Percentiles rank a stretch among this genome's conserved stretches.
phyloP scores from a whole-genome alignment of 2,113 vertebrate genomes.

The Grus americana region DNA sequence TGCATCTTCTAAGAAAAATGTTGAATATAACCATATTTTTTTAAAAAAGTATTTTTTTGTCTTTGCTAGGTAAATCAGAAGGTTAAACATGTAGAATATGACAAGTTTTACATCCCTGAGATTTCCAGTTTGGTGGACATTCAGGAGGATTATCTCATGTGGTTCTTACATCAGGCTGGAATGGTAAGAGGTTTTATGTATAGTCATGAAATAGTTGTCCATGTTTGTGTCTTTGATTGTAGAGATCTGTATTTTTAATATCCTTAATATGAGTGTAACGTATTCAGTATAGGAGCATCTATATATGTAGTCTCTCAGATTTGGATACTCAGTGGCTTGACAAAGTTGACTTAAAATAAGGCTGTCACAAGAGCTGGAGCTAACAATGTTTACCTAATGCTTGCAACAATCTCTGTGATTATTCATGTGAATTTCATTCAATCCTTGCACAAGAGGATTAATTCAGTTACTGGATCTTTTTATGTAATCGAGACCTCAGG shows the following conservation, averaged over 20 bases:
- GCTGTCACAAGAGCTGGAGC: background rate
- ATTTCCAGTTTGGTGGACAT: conserved; percentile 94
- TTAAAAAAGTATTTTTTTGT: background rate
- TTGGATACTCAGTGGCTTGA: background rate
- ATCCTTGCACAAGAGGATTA: background rate
- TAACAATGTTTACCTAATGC: background rate
- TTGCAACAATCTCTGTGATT: background rate
- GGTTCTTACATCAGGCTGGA: conserved; percentile 94
- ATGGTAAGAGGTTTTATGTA: conserved; percentile 79
- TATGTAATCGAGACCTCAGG: conserved; percentile 47
- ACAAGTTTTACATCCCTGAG: conserved; percentile 94
- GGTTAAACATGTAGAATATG: conserved; percentile 90
- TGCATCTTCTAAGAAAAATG: background rate
- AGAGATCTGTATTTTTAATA: conserved; percentile 7
- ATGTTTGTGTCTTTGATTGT: background rate
- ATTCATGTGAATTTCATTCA: background rate
- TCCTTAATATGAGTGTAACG: background rate
- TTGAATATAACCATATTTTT: background rate
- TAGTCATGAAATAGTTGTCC: background rate
- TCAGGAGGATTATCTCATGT: conserved; percentile 98
- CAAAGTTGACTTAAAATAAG: background rate
- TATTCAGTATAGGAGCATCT: background rate
- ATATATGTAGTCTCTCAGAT: background rate
- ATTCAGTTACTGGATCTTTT: conserved; percentile 52
- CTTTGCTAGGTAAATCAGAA: conserved; percentile 89